Conservation (phyloP, 2,113 vertebrate species). For the Narcine bancroftii region DNA sequence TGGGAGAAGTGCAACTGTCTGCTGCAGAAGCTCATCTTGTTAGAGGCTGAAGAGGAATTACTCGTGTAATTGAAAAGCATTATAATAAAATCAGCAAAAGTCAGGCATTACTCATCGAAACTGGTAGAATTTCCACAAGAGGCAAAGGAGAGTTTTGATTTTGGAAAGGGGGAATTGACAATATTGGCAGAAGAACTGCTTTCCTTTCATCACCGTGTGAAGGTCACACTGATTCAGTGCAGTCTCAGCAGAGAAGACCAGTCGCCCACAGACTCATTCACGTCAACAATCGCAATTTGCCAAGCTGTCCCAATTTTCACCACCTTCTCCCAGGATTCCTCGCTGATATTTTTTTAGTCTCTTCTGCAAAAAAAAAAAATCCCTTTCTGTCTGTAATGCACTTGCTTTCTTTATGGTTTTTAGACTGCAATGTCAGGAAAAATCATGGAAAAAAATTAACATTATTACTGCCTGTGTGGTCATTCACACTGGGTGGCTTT, state of each 20-base stretch:
- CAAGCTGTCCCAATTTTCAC: not conserved
- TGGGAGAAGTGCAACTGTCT: not conserved
- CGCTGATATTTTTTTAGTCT: not conserved
- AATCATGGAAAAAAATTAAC: too few relatives aligned
- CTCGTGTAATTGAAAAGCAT: not conserved
- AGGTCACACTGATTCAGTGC: not conserved
- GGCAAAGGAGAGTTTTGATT: not conserved
- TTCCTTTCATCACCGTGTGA: not conserved
- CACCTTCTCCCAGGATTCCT: not conserved
- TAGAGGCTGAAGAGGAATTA: conserved; percentile 7
- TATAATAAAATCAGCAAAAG: conserved; percentile 2
- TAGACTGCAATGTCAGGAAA: too few relatives aligned
- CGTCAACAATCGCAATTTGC: not conserved
- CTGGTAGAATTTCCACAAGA: not conserved
- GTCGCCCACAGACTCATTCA: not conserved
- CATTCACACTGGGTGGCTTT: too few relatives aligned
- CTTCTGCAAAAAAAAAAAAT: not conserved
- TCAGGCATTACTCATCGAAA: not conserved
- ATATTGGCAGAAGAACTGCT: not conserved
- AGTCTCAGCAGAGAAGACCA: not conserved
- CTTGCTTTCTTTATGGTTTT: not conserved
- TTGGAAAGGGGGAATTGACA: not conserved
- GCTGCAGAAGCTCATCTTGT: not conserved
- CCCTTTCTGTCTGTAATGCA: not conserved
- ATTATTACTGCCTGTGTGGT: too few relatives aligned